phyloP scores from a whole-genome alignment of 2,888 invertebrate species.

The Andrena flavipes region DNA sequence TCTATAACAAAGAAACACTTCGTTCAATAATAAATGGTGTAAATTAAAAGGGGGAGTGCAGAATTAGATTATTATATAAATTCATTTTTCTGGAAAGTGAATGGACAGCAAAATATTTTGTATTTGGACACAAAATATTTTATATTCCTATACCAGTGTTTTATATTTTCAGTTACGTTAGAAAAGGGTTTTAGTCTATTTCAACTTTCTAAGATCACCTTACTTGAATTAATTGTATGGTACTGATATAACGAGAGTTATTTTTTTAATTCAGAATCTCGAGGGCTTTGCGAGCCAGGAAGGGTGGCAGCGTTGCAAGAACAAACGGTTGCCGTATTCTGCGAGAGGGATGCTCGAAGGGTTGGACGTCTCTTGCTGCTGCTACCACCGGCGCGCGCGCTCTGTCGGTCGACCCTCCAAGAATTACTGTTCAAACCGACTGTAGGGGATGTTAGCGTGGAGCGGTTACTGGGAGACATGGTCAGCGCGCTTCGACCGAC shows the following conservation, averaged over 20 bases:
- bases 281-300: slow-evolving; percentile 87
- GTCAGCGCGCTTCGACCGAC: slow-evolving; percentile 83
- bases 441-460: slow-evolving; percentile 90
- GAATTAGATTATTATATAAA: no score
- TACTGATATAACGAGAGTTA: not conserved
- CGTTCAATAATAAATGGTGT: no score
- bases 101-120: no score
- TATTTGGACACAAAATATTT: no score
- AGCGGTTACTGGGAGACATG: slow-evolving; percentile 89
- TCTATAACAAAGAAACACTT: not conserved
- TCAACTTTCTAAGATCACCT: no score
- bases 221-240: no score
- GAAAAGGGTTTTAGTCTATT: no score
- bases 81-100: no score
- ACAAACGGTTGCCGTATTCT: slow-evolving; percentile 91
- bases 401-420: slow-evolving; percentile 86
- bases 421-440: slow-evolving; percentile 93
- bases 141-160: no score
- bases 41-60: no score
- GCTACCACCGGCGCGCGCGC: slow-evolving; percentile 88
- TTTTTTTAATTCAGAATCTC: slow-evolving; percentile 85
- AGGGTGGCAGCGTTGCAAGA: slow-evolving; percentile 91
- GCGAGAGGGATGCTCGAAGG: slow-evolving; percentile 90
- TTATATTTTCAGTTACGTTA: no score
- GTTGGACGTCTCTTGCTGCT: slow-evolving; percentile 91